A percentile compares a stretch with the other conserved stretches of the same genome.
These are phyloP conservation scores for Hydraecia micacea DNA, from an alignment of 2,888 invertebrate genomes.

Conservation along the genomic window DNA sequence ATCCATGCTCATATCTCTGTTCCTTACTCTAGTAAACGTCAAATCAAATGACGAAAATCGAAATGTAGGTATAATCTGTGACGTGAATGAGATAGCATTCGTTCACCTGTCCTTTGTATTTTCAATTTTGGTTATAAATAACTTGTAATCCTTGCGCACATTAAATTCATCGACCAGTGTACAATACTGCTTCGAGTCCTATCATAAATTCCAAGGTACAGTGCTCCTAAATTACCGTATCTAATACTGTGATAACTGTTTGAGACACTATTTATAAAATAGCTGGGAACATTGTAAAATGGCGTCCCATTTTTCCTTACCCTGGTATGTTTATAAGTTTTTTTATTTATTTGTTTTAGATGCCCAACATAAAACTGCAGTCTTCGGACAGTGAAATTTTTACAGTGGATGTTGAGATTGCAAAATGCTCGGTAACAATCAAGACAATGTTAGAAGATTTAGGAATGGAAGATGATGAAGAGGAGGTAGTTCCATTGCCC, in stretches of 20 bases:
- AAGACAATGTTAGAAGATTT: slow-evolving; percentile 99
- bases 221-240: neutral
- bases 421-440: slow-evolving; percentile 99
- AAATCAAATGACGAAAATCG: slow-evolving; percentile 11
- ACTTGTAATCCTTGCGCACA: slow-evolving; percentile 31
- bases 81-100: slow-evolving; percentile 46
- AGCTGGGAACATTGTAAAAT: slow-evolving; percentile 61
- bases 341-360: slow-evolving; percentile 87
- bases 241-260: slow-evolving; percentile 7
- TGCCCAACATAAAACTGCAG: slow-evolving; percentile 98
- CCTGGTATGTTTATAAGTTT: slow-evolving; percentile 44
- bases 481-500: slow-evolving; percentile 98
- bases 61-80: slow-evolving; percentile 40
- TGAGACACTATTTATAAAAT: slow-evolving; percentile 58
- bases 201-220: slow-evolving; percentile 48
- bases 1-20: no score
- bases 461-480: slow-evolving; percentile 97
- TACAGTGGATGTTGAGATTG: slow-evolving; percentile 98
- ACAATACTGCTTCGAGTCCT: slow-evolving; percentile 18
- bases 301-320: slow-evolving; percentile 58
- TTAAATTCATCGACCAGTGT: slow-evolving; percentile 48
- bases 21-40: slow-evolving; percentile 27
- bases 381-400: slow-evolving; percentile 99
- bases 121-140: slow-evolving; percentile 34
- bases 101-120: slow-evolving; percentile 47